Conservation (phyloP, 2,888 invertebrate species). For the Lypha dubia region DNA sequence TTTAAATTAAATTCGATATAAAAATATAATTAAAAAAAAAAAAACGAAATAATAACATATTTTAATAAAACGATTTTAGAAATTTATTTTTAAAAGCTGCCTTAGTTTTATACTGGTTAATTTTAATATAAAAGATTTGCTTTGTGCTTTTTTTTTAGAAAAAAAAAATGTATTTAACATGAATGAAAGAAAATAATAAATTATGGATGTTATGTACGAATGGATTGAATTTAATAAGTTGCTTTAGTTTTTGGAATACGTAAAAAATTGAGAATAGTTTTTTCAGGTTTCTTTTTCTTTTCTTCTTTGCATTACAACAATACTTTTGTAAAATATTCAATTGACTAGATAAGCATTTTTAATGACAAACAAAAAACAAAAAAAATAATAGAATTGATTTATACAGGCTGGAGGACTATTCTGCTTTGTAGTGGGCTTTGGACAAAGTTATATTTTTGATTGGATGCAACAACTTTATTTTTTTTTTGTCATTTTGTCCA, state of each 20-base stretch:
- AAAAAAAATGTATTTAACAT: constrained; percentile 56
- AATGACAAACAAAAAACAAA: constrained; percentile 62
- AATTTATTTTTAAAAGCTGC: constrained; percentile 50
- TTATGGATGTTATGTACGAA: constrained; percentile 58
- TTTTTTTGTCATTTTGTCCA: constrained; percentile 1
- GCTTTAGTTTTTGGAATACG: constrained; percentile 41
- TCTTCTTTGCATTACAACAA: constrained; percentile 65
- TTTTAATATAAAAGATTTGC: not conserved
- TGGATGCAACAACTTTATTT: not conserved
- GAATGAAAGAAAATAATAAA: constrained; percentile 63
- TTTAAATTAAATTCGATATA: constrained; percentile 63
- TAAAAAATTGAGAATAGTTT: constrained; percentile 52
- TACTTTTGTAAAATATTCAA: constrained; percentile 74
- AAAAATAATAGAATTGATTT: constrained; percentile 12
- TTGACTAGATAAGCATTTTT: constrained; percentile 79
- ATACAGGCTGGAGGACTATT: constrained; percentile 18
- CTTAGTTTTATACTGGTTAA: constrained; percentile 20
- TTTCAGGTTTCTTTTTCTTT: constrained; percentile 60
- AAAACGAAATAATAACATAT: constrained; percentile 54
- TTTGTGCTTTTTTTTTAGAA: constrained; percentile 68
- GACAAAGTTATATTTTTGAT: not conserved
- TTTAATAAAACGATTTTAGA: constrained; percentile 21
- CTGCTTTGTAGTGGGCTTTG: not conserved
- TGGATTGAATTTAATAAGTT: constrained; percentile 51
- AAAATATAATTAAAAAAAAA: constrained; percentile 47